Conservation (phyloP, 2,113 vertebrate species). For the Tiliqua scincoides region DNA sequence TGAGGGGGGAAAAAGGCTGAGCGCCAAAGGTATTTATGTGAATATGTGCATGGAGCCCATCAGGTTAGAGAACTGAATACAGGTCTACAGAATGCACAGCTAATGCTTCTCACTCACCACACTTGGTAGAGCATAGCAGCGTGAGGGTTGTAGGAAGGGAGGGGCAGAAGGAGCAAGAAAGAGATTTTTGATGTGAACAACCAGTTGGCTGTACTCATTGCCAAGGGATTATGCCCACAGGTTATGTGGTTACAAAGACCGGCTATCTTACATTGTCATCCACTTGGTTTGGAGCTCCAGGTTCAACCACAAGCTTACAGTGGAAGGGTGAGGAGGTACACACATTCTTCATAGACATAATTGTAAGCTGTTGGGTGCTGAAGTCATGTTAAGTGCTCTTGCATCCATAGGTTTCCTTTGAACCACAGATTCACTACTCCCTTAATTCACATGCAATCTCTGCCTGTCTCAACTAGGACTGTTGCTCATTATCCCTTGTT, state of each 20-base stretch:
- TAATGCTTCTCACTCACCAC: not conserved
- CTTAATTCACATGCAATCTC: not conserved
- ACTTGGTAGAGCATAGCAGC: not conserved
- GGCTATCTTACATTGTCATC: not conserved
- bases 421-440: not conserved
- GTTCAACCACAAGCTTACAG: not conserved
- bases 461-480: not conserved
- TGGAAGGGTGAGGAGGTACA: not conserved
- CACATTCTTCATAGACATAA: not conserved
- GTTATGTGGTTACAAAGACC: not conserved
- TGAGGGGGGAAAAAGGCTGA: not conserved
- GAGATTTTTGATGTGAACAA: not conserved
- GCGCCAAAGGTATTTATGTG: not conserved
- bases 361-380: no score
- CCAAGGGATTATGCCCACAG: not conserved
- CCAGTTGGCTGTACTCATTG: not conserved
- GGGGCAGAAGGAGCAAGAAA: no score
- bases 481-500: not conserved
- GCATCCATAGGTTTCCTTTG: not conserved
- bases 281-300: not conserved
- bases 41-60: not conserved
- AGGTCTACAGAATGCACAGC: not conserved
- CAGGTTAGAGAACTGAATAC: not conserved
- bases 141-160: not conserved
- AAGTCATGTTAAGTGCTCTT: not conserved